A percentile compares a stretch with the other conserved stretches of the same genome.
phyloP scores from a whole-genome alignment of 2,888 invertebrate genomes.

The Tromatobia lineatoria region DNA sequence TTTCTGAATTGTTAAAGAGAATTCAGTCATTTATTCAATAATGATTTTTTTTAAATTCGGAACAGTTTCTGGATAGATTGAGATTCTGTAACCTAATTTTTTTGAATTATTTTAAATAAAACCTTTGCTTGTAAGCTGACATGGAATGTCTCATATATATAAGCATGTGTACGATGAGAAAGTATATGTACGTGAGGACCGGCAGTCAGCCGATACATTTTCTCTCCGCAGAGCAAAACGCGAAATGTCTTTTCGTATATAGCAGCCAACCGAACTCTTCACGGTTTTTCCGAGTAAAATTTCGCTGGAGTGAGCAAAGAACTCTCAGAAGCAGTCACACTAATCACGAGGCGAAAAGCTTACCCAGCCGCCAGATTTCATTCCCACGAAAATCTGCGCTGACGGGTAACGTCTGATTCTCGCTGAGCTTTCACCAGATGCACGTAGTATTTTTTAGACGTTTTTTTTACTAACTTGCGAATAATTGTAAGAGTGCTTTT shows the following conservation, averaged over 20 bases:
- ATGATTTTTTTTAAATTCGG: no score
- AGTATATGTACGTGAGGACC: conserved; percentile 31
- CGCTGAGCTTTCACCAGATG: conserved; percentile 14
- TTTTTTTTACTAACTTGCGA: background rate
- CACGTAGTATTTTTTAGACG: conserved; percentile 3
- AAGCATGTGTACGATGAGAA: conserved; percentile 1
- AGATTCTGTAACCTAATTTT: no score
- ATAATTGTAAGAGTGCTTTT: background rate
- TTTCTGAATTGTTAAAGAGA: no score
- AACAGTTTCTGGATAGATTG: no score
- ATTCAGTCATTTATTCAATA: no score
- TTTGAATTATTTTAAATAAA: no score
- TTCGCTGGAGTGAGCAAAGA: conserved; percentile 46
- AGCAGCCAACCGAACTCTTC: conserved; percentile 30
- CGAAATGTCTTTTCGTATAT: conserved; percentile 54
- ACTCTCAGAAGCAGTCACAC: conserved; percentile 55
- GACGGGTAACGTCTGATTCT: background rate
- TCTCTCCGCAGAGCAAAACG: conserved; percentile 15
- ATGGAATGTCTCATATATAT: background rate
- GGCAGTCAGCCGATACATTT: conserved; percentile 38
- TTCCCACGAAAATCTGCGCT: conserved; percentile 42
- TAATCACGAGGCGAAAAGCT: conserved; percentile 59
- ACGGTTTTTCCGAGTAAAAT: conserved; percentile 41
- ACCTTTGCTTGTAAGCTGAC: no score
- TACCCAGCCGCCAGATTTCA: conserved; percentile 52